Base-by-base conservation (phyloP, 2,113 vertebrate species). In the Polyodon spathula region DNA sequence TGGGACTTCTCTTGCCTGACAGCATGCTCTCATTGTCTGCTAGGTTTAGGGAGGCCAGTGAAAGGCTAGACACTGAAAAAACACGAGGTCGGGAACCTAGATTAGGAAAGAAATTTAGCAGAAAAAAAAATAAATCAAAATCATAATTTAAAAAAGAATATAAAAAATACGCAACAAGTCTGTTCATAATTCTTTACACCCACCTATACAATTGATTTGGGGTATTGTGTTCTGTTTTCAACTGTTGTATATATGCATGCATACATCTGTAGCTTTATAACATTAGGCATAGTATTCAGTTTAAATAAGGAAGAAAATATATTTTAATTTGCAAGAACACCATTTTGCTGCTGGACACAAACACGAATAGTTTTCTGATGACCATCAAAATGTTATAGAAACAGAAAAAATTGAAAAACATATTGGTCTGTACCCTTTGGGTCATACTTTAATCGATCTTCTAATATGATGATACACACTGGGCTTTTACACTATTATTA, bases 51-150 rank as follows among this genome's bases (percentile, higher is more conserved):
- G 95, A 98, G 17, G 95, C 95, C 73, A 98, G 71, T 68, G 94
- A 95, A 73, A 98, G 85, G 78, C 92, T 95, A 76, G 93, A 97
- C 69, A 93, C 96, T 98, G 89, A 88, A 92, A 90, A 90, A 77
- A 91, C 82, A 94, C 68, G 76, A 80, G 77, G 83, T 62, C 80
- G 79, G 89, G 88, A 92, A 85, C 81, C 86, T 88, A 79, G 74
- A 83, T 75, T 72, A 63, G 63, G 81, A 78, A 75, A 74, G 73
- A 85, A 79, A 79, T 75, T 79, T 64, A 71, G 81, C 74, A 73
- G 74, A 76, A 71, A 73, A 73, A 44, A 9, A 48, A 1, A 62
- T n/a, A n/a, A n/a, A n/a, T n/a, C n/a, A 76, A 79, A 65, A 71
- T 81, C 74, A 73, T 74, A 76, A 71, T 74, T 73, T 40, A 9